Evolutionary conservation across 2,888 invertebrate genomes (phyloP).

Genomic region (Tipula lateralis): DNA sequence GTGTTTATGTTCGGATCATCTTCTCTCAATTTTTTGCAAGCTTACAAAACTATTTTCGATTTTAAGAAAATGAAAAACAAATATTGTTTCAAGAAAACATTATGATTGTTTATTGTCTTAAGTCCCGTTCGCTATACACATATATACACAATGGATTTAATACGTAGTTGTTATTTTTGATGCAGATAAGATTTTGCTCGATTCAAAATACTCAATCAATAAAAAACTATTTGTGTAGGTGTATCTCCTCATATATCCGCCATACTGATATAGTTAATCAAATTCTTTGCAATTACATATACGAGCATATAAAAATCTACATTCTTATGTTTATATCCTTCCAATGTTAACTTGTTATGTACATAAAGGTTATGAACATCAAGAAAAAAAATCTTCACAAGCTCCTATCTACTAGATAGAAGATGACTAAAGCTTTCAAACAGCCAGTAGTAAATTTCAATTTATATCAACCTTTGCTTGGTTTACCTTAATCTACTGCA

Average conservation of each 20-base stretch:
- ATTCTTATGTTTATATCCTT: not conserved
- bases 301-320: not conserved
- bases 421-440: not conserved
- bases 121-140: not conserved
- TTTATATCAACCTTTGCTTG: not conserved
- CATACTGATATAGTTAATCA: not conserved
- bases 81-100: not conserved
- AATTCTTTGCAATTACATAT: not conserved
- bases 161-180: not conserved
- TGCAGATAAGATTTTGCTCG: not conserved
- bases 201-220: not conserved
- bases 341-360: not conserved
- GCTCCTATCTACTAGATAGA: not conserved
- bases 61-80: conserved; percentile 24
- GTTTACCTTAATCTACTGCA: conserved; percentile 15
- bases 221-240: not conserved
- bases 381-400: not conserved
- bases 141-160: not conserved
- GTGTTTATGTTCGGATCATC: not conserved
- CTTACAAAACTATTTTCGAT: not conserved
- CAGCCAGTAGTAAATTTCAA: not conserved
- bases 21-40: not conserved
- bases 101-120: conserved; percentile 13
- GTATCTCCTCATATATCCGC: not conserved
- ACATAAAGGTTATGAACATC: not conserved